phyloP scores from a whole-genome alignment of 2,888 invertebrate genomes.

The Alsophila aescularia region DNA sequence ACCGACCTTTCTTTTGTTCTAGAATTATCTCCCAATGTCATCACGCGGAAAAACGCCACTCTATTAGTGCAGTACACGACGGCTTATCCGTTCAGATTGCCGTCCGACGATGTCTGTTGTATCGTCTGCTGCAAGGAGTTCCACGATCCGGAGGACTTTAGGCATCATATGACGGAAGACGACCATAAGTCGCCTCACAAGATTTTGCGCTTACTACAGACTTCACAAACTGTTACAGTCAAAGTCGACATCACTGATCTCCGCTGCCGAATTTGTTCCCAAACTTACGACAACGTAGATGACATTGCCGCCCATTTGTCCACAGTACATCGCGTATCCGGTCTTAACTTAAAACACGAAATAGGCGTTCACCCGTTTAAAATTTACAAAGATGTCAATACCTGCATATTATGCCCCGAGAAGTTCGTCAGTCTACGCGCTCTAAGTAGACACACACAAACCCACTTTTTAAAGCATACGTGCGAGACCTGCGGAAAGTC shows the following conservation, averaged over 20 bases:
- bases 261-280: slow-evolving; percentile 46
- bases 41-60: slow-evolving; percentile 50
- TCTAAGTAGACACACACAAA: slow-evolving; percentile 33
- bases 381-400: slow-evolving; percentile 30
- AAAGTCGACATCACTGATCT: slow-evolving; percentile 42
- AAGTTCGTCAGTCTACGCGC: slow-evolving; percentile 31
- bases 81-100: slow-evolving; percentile 56
- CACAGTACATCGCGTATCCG: slow-evolving; percentile 24
- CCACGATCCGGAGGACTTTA: slow-evolving; percentile 45
- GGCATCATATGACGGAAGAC: slow-evolving; percentile 46
- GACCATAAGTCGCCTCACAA: slow-evolving; percentile 31
- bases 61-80: slow-evolving; percentile 50
- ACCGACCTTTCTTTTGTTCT: slow-evolving; percentile 55
- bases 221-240: slow-evolving; percentile 15
- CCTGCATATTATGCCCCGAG: slow-evolving; percentile 27
- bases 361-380: slow-evolving; percentile 42
- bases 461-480: slow-evolving; percentile 32
- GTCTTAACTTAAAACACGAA: slow-evolving; percentile 41
- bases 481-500: slow-evolving; percentile 38
- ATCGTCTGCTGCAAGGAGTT: slow-evolving; percentile 48
- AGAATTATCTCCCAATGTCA: slow-evolving; percentile 47
- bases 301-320: slow-evolving; percentile 48
- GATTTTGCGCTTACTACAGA: slow-evolving; percentile 8
- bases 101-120: slow-evolving; percentile 24
- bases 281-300: slow-evolving; percentile 38